Base-by-base conservation (phyloP, 2,888 invertebrate genomes). In the Drosophila prolongata region DNA sequence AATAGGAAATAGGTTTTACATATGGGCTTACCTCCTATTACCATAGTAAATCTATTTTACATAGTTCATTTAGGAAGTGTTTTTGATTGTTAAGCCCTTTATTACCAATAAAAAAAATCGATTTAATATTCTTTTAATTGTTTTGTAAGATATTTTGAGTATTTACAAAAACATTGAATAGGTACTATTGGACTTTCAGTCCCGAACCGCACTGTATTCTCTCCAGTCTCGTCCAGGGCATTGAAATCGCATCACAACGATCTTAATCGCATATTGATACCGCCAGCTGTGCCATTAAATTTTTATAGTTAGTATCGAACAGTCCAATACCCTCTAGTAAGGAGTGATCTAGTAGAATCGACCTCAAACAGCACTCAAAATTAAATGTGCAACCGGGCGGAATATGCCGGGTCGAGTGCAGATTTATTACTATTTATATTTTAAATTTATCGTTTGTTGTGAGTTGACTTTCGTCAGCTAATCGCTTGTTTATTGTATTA, bases 401-500 rank as follows among this genome's bases (percentile, higher is more conserved):
- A 24, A 16, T 14, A 10, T 19, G 11, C 46, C 43, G 34, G 62
- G 67, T 67, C 70, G 58, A 61, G 64, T 74, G 49, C 37, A 55
- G 71, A 67, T 65, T 71, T 79, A 76, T 54, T 58, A 34, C 40
- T 64, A 30, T 59, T 52, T 52, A 35, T 64, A 76, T 65, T 65
- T 42, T n/a, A 38, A 70, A 69, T 69, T 62, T 46, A 61, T 62
- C 53, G 64, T 65, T 74, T 80, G 77, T 44, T 71, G 60, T 53
- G 66, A 56, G 57, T 68, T 47, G 54, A 52, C 53, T 52, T 60
- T 56, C 30, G 37, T 24, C 66, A 44, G 60, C 52, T 54, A 58
- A 27, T 37, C 43, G 49, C 16, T 44, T 24, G 46, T 35, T 40
- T 40, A 40, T 46, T 40, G 44, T 46, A 67, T 46, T 52, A 50